phyloP scores from a whole-genome alignment of 2,113 vertebrate genomes.

The Poicephalus meyeri region DNA sequence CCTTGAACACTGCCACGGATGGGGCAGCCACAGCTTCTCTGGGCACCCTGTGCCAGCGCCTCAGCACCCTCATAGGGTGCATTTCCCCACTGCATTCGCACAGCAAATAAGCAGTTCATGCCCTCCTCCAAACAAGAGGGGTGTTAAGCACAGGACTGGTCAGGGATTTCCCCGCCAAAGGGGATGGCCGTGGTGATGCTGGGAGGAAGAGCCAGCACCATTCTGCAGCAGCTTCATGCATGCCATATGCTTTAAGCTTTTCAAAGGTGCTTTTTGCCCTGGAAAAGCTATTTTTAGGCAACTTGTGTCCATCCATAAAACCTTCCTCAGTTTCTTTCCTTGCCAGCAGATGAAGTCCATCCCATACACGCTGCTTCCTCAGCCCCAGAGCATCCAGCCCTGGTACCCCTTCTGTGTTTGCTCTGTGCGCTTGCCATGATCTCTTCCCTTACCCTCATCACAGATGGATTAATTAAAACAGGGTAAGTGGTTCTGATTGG shows the following conservation, averaged over 20 bases:
- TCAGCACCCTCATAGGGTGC: neutral
- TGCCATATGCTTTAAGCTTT: neutral
- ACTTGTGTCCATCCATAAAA: neutral
- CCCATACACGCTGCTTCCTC: neutral
- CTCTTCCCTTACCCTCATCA: neutral
- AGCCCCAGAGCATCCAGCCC: neutral
- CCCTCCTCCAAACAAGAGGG: neutral
- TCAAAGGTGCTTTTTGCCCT: neutral
- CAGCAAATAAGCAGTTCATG: neutral
- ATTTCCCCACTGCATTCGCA: neutral
- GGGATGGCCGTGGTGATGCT: neutral
- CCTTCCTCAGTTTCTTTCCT: neutral
- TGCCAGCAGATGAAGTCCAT: neutral
- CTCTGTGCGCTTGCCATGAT: rapidly evolving
- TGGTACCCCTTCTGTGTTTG: neutral
- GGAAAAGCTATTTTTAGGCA: neutral
- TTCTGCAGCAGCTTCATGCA: neutral
- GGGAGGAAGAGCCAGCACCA: neutral
- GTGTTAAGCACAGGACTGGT: rapidly evolving
- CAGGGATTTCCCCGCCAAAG: neutral
- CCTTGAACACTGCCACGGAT: neutral
- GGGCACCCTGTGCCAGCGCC: neutral
- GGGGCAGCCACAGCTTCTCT: neutral
- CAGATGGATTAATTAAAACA: neutral
- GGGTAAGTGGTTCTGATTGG: neutral